phyloP scores from a whole-genome alignment of 2,797 vertebrate species.

The Platalea minor region DNA sequence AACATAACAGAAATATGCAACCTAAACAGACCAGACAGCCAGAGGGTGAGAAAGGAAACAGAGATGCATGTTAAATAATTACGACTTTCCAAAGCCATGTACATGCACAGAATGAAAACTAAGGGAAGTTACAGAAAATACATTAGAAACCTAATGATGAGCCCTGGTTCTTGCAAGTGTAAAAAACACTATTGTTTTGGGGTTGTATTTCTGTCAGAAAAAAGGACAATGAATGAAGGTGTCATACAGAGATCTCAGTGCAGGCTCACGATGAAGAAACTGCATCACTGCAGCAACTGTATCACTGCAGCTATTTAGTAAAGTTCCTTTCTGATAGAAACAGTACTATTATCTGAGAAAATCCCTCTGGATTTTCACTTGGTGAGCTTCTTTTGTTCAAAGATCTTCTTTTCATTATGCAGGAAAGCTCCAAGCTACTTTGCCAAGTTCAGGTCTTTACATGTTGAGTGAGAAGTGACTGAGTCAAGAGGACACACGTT shows the following conservation, averaged over 20 bases:
- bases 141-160: not conserved
- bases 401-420: not conserved
- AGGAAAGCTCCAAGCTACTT: not conserved
- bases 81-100: not conserved
- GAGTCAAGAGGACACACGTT: not conserved
- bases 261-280: not conserved
- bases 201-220: not conserved
- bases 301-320: not conserved
- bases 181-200: not conserved
- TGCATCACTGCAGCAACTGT: not conserved
- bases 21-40: not conserved
- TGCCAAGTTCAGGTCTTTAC: conserved; percentile 8
- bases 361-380: not conserved
- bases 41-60: not conserved
- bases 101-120: not conserved
- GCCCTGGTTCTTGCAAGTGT: not conserved
- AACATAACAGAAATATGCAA: not conserved
- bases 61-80: not conserved
- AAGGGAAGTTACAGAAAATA: not conserved
- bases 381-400: not conserved
- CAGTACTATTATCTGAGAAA: not conserved
- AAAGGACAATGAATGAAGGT: not conserved
- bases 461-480: not conserved
- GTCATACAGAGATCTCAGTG: not conserved
- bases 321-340: not conserved